Evolutionary conservation across 2,888 invertebrate genomes (phyloP), one percentile per base, ranked within the genome.

Genomic region (Epinotia demarniana): DNA sequence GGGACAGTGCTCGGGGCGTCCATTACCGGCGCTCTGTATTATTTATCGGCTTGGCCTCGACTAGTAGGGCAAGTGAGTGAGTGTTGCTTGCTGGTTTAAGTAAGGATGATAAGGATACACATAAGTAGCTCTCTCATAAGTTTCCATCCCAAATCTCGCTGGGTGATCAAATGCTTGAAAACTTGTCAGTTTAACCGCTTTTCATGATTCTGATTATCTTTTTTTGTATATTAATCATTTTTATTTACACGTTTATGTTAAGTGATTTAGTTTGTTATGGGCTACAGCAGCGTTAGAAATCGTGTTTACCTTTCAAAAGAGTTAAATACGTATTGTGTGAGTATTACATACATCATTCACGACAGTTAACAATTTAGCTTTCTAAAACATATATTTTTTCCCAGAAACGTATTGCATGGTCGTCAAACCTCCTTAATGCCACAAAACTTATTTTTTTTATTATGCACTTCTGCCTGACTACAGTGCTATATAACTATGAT

Each of bases 1-100:
- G 69, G 69, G 69, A 58, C 58, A 49, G 43, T 60, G 58, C 69
- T 60, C 58, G 58, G 43, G 69, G 69, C 69, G 58, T 46, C 69
- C 69, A 69, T 69, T 69, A 69, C 69, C 69, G 60, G 69, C 61
- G 33, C 61, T 69, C 69, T 69, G 60, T 69, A 69, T 69, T 69
- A 69, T 69, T 69, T 69, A 69, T 69, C 46, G 69, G 69, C 69
- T 23, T 43, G 69, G 43, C 23, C 58, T 27, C 58, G 39, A 69
- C 58, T 69, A 43, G 46, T 69, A 43, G 46, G 43, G 58, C 69
- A 66, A 66, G 66, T 53, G 23, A 39, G 43, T 19, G 43, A 43
- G 62, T 62, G 43, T 62, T 62, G 43, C 18, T 1, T 62, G 43
- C 18, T 4, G 62, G 55, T 33, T 27, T 55, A 23, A 33, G 16